phyloP scores from a whole-genome alignment of 1,140 invertebrate species.

The Teleopsis dalmanni region DNA sequence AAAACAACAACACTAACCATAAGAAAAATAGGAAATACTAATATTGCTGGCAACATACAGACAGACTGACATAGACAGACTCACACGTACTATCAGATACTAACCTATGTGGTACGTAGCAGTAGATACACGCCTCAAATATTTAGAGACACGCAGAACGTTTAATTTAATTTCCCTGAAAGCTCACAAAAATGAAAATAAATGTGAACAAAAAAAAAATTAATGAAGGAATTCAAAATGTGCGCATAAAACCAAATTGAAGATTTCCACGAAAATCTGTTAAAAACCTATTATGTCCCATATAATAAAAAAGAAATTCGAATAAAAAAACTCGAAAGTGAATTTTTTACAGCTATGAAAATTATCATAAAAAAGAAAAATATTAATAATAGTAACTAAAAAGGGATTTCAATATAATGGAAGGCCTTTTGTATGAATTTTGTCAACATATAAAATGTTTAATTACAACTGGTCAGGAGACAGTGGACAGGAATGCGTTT shows the following conservation, averaged over 20 bases:
- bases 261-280: constrained; percentile 6
- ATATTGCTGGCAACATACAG: background rate
- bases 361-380: too few relatives aligned
- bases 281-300: too few relatives aligned
- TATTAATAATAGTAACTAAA: too few relatives aligned
- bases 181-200: constrained; percentile 18
- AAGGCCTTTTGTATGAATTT: too few relatives aligned
- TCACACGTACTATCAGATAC: background rate
- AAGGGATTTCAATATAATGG: too few relatives aligned
- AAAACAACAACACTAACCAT: constrained; percentile 7
- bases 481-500: too few relatives aligned
- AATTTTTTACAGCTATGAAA: too few relatives aligned
- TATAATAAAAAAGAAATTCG: too few relatives aligned
- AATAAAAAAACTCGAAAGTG: too few relatives aligned
- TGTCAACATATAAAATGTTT: too few relatives aligned
- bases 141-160: constrained; percentile 32
- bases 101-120: background rate
- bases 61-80: background rate
- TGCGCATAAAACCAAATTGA: constrained; percentile 7
- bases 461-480: too few relatives aligned
- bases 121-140: constrained; percentile 9
- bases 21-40: background rate
- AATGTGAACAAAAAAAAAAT: constrained; percentile 8
- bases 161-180: constrained; percentile 43
- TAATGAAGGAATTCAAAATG: background rate